Evolutionary conservation across 1,140 invertebrate genomes (phyloP).

Genomic region (Hetaerina americana): DNA sequence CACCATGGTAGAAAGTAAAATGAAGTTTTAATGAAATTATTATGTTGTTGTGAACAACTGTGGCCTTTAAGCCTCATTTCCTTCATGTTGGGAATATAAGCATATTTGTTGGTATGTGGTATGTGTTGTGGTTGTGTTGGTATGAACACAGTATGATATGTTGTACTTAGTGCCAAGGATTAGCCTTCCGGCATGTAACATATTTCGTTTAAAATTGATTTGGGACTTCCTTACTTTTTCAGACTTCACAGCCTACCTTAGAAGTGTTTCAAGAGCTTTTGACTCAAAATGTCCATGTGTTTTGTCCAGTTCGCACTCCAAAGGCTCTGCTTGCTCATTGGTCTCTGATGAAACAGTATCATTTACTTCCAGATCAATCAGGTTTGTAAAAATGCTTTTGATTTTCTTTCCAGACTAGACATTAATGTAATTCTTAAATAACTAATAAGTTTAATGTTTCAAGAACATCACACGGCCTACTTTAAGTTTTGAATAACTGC

Average conservation of each 20-base stretch:
- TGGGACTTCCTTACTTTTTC: too few relatives aligned
- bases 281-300: slow-evolving; percentile 67
- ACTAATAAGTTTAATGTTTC: slow-evolving; percentile 16
- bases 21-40: too few relatives aligned
- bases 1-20: too few relatives aligned
- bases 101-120: too few relatives aligned
- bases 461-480: slow-evolving; percentile 15
- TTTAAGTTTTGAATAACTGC: neutral
- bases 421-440: slow-evolving; percentile 1
- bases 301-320: slow-evolving; percentile 75
- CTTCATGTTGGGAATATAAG: too few relatives aligned
- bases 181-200: too few relatives aligned
- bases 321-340: slow-evolving; percentile 80
- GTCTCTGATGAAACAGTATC: slow-evolving; percentile 86
- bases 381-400: slow-evolving; percentile 38
- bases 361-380: slow-evolving; percentile 79
- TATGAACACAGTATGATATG: too few relatives aligned
- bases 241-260: slow-evolving; percentile 48
- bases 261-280: slow-evolving; percentile 80
- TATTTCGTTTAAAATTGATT: too few relatives aligned
- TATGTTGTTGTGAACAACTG: too few relatives aligned
- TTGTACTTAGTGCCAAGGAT: too few relatives aligned
- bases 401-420: slow-evolving; percentile 9
- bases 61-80: too few relatives aligned
- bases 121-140: too few relatives aligned